Evolutionary conservation across 2,888 invertebrate genomes (phyloP).

Genomic region (Volucella bombylans): DNA sequence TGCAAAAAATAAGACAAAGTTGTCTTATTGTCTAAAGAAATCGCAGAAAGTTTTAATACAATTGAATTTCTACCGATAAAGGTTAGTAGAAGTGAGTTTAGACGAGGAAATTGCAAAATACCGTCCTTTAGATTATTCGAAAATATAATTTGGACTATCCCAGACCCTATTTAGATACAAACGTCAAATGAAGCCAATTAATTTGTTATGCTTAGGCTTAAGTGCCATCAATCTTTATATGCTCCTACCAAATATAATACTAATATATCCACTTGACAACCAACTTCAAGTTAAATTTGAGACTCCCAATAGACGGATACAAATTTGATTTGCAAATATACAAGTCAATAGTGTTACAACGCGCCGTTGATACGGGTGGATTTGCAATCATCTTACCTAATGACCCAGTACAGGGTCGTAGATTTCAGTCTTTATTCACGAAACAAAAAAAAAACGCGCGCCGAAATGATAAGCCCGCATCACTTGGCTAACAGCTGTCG

Average conservation of each 20-base stretch:
- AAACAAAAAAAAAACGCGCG: conserved; percentile 1
- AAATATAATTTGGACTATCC: conserved; percentile 8
- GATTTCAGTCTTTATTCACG: conserved; percentile 14
- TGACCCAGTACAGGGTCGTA: conserved; percentile 51
- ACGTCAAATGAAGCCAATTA: conserved; percentile 21
- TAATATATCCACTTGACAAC: conserved; percentile 18
- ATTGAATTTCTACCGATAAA: too few species aligned
- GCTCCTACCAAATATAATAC: conserved; percentile 14
- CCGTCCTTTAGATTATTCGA: too few species aligned
- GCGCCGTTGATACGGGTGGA: not conserved
- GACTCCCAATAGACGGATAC: conserved; percentile 26
- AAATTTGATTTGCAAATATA: conserved; percentile 47
- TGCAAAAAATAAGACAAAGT: too few species aligned
- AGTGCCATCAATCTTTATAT: conserved; percentile 10
- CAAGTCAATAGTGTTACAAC: conserved; percentile 21
- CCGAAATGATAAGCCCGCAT: conserved; percentile 47
- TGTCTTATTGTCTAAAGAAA: too few species aligned
- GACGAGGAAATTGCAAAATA: too few species aligned
- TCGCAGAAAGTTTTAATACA: too few species aligned
- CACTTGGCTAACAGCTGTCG: conserved; percentile 21
- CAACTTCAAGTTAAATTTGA: conserved; percentile 22
- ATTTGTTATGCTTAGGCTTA: not conserved
- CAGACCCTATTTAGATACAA: not conserved
- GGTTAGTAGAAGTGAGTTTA: too few species aligned
- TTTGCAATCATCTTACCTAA: conserved; percentile 47